Conservation (phyloP, 2,797 vertebrate species). For the Coregonus sp. region DNA sequence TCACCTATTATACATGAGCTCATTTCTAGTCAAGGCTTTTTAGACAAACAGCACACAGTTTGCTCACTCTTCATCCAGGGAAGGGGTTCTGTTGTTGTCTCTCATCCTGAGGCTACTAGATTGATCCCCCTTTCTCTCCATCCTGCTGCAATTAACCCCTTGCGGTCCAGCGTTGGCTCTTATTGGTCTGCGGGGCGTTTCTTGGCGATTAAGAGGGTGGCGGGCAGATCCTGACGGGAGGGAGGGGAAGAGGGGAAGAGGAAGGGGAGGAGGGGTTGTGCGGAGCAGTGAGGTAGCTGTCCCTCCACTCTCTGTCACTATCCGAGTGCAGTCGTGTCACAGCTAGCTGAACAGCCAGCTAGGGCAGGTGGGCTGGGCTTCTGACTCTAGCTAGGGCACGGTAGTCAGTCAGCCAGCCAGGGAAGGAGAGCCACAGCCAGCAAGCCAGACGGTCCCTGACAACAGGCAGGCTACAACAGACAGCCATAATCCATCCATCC, state of each 20-base stretch:
- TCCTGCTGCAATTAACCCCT: slow-evolving; percentile 62
- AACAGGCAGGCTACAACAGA: background rate
- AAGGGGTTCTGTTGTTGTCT: background rate
- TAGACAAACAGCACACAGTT: slow-evolving; percentile 2
- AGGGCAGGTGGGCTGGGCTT: slow-evolving; percentile 48
- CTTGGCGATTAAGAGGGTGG: slow-evolving; percentile 33
- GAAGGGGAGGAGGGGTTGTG: slow-evolving; percentile 32
- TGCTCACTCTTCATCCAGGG: background rate
- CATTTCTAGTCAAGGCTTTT: slow-evolving; percentile 48
- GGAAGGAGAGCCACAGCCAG: slow-evolving; percentile 2
- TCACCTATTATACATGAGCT: slow-evolving; percentile 62
- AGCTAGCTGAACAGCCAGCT: slow-evolving; percentile 32
- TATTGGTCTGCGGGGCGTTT: slow-evolving; percentile 33
- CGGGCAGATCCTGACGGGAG: slow-evolving; percentile 46
- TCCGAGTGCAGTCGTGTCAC: slow-evolving; percentile 26
- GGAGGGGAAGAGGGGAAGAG: slow-evolving; percentile 7
- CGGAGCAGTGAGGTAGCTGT: slow-evolving; percentile 55
- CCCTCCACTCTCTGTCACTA: slow-evolving; percentile 35
- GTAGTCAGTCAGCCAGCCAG: slow-evolving; percentile 14
- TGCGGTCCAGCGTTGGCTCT: slow-evolving; percentile 49
- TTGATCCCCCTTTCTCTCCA: slow-evolving; percentile 49
- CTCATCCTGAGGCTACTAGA: slow-evolving; percentile 34
- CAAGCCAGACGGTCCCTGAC: slow-evolving; percentile 16
- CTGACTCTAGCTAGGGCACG: slow-evolving; percentile 23
- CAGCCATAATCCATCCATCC: background rate